Percentiles rank a stretch among this genome's conserved stretches.
Conservation (phyloP, 2,113 vertebrate genomes). For the Pterocles orientalis region DNA sequence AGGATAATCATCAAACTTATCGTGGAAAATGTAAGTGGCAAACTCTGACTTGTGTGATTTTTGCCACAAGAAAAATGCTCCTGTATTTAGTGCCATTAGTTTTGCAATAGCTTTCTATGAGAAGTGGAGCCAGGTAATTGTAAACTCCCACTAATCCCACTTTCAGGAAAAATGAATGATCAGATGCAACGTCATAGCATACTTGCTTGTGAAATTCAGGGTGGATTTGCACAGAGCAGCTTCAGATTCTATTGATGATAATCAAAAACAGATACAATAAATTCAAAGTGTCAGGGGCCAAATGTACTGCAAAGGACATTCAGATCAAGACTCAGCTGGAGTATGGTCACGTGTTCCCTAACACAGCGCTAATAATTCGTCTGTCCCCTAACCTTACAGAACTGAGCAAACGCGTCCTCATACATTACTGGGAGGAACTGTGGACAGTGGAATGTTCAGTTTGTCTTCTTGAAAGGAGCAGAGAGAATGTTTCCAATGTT, state of each 20-base stretch:
- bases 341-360: background rate
- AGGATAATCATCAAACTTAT: slow-evolving; percentile 71
- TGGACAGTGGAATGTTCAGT: background rate
- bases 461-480: slow-evolving; percentile 29
- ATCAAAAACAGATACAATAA: background rate
- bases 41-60: slow-evolving; percentile 57
- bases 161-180: slow-evolving; percentile 24
- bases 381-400: background rate
- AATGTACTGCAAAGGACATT: background rate
- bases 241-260: slow-evolving; percentile 24
- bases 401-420: background rate
- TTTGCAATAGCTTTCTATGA: slow-evolving; percentile 23
- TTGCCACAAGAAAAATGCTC: slow-evolving; percentile 64
- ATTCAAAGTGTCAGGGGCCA: background rate
- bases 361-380: background rate
- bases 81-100: slow-evolving; percentile 35
- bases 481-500: background rate
- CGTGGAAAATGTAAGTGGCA: slow-evolving; percentile 61
- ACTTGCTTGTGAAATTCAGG: slow-evolving; percentile 14
- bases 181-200: background rate
- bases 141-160: slow-evolving; percentile 35
- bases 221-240: slow-evolving; percentile 29
- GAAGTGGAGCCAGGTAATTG: slow-evolving; percentile 47
- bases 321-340: background rate
- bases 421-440: background rate